These are phyloP conservation scores for Gryllus bimaculatus DNA, from an alignment of 1,140 invertebrate species.

Conservation along the genomic window DNA sequence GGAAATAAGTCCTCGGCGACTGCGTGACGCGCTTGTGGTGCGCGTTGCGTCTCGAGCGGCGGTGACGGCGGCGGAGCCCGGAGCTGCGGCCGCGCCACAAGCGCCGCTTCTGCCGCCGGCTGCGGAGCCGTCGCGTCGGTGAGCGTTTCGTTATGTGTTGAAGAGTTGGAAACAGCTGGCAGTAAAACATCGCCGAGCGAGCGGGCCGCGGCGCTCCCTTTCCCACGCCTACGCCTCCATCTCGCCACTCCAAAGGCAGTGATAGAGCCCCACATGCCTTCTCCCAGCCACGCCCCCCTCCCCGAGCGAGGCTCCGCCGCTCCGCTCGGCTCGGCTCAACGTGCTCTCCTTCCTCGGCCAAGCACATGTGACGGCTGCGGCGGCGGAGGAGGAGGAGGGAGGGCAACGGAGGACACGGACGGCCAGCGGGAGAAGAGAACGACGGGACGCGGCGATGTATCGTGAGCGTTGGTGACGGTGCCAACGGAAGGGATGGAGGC, in stretches of 20 bases:
- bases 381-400: too few species aligned
- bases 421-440: too few species aligned
- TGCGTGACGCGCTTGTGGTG: too few species aligned
- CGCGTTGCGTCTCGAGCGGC: too few species aligned
- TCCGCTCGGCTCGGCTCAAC: not conserved
- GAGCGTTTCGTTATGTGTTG: not conserved
- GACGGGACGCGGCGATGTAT: too few species aligned
- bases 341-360: not conserved
- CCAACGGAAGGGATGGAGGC: too few species aligned
- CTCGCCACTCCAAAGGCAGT: not conserved
- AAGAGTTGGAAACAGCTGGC: not conserved
- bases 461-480: too few species aligned
- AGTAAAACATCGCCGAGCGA: not conserved
- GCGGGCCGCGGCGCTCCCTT: not conserved
- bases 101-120: too few species aligned
- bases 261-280: not conserved
- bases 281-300: not conserved
- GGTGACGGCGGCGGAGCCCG: too few species aligned
- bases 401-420: too few species aligned
- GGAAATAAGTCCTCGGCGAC: too few species aligned
- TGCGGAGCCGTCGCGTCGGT: not conserved
- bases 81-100: not conserved
- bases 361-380: too few species aligned
- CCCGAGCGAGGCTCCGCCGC: not conserved
- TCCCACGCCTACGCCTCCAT: not conserved